A percentile compares a stretch with the other conserved stretches of the same genome.
Conservation (phyloP, 2,113 vertebrate genomes). For the Petroica traversi region DNA sequence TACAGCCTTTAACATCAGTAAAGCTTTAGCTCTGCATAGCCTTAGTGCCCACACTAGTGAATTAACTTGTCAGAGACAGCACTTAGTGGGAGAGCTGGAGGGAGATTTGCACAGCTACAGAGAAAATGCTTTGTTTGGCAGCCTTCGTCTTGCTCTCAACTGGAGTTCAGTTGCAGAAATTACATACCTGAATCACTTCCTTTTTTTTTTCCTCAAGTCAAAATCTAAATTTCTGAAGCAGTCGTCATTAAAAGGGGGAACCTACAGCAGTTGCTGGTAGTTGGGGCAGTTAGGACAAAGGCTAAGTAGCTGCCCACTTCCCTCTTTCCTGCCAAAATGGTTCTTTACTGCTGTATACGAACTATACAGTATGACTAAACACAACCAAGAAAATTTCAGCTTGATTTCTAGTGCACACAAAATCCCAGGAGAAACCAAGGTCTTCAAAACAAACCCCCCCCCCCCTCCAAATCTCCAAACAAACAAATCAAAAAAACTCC, state of each 20-base stretch:
- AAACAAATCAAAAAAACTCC: too few species aligned
- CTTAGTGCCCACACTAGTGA: neutral
- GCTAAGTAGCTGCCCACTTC: neutral
- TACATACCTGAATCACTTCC: neutral
- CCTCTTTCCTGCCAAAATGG: neutral
- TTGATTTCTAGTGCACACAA: neutral
- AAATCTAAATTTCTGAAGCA: neutral
- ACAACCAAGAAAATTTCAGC: neutral
- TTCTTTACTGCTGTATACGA: neutral
- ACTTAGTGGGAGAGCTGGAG: neutral
- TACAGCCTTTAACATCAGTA: neutral
- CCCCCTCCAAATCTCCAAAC: too few species aligned
- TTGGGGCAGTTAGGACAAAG: neutral
- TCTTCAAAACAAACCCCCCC: neutral
- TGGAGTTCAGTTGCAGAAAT: neutral
- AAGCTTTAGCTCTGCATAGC: neutral
- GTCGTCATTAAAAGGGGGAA: neutral
- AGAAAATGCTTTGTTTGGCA: neutral
- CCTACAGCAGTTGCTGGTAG: neutral
- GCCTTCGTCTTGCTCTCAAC: neutral
- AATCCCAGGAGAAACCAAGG: neutral
- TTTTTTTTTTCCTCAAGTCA: neutral
- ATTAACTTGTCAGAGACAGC: neutral
- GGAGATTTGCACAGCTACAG: neutral
- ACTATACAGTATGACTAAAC: neutral